Evolutionary conservation across 2,797 vertebrate species (phyloP).

Genomic region (Etheostoma perlongum): DNA sequence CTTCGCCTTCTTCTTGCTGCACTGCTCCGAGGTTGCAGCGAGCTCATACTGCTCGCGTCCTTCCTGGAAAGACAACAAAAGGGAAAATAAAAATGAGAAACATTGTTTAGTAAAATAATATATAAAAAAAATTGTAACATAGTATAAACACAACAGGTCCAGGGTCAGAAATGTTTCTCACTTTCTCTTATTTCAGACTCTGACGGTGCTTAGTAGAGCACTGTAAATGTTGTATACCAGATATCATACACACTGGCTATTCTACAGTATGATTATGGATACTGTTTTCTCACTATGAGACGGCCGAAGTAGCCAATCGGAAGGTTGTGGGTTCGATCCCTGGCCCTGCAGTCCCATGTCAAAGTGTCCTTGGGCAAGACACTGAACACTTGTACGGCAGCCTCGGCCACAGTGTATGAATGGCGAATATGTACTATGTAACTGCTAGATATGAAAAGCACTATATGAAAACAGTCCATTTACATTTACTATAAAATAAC

Average conservation of each 20-base stretch:
- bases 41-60: constrained; percentile 98
- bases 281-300: no score
- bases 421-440: no score
- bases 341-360: no score
- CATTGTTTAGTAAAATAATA: background rate
- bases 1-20: constrained; percentile 85
- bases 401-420: no score
- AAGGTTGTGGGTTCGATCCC: no score
- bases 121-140: background rate
- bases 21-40: constrained; percentile 94
- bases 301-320: no score
- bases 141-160: background rate
- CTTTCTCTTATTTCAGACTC: background rate
- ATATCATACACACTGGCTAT: background rate
- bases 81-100: background rate
- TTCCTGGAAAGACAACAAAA: constrained; percentile 79
- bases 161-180: no score
- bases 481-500: no score
- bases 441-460: no score
- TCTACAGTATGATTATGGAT: background rate
- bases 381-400: no score
- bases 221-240: background rate
- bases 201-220: background rate
- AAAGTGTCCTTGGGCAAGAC: no score
- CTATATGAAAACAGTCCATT: no score